phyloP scores from a whole-genome alignment of 2,888 invertebrate genomes.

The Xanthorhoe spadicearia region DNA sequence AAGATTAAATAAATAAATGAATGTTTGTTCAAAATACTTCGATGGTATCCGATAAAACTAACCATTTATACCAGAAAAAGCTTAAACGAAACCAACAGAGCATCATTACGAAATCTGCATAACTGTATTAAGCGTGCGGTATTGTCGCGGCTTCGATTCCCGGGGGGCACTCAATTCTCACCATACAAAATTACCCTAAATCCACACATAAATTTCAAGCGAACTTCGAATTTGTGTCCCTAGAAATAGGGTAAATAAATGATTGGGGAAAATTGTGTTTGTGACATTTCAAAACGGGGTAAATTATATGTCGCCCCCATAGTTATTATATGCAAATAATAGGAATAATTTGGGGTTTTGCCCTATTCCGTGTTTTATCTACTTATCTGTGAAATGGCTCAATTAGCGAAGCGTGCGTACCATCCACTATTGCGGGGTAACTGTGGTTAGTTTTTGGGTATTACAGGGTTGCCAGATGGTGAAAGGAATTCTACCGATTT shows the following conservation, averaged over 20 bases:
- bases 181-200: conserved; percentile 28
- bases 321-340: conserved; percentile 84
- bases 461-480: background rate
- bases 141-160: conserved; percentile 67
- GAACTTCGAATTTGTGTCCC: conserved; percentile 25
- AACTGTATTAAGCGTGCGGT: conserved; percentile 71
- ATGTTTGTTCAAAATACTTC: background rate
- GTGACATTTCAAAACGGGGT: background rate
- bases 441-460: conserved; percentile 29
- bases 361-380: conserved; percentile 81
- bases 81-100: conserved; percentile 56
- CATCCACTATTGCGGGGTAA: conserved; percentile 41
- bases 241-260: conserved; percentile 30
- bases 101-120: conserved; percentile 77
- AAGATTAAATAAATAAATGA: no score
- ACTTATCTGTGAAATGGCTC: conserved; percentile 84
- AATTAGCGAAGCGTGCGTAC: conserved; percentile 74
- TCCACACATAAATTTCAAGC: background rate
- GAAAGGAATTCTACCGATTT: background rate
- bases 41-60: conserved; percentile 4
- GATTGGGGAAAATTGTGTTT: background rate
- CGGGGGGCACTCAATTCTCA: conserved; percentile 50
- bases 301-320: conserved; percentile 68
- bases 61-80: conserved; percentile 39
- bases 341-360: conserved; percentile 78